Conservation (phyloP, 2,113 vertebrate species). For the Glareola pratincola region DNA sequence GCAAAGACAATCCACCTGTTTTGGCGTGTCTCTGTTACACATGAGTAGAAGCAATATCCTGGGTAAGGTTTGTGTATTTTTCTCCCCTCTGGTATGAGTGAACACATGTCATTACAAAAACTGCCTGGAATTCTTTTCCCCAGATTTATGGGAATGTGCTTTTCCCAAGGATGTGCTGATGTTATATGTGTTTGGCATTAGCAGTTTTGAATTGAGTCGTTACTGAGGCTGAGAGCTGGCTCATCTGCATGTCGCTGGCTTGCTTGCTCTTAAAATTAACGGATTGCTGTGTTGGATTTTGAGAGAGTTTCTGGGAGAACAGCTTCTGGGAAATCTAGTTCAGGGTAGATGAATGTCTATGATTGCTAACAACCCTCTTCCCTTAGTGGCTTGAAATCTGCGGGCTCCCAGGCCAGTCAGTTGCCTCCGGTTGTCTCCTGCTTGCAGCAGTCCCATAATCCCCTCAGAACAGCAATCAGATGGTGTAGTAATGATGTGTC, state of each 20-base stretch:
- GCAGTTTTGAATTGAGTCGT: not conserved
- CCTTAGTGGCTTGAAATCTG: not conserved
- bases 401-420: not conserved
- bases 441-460: not conserved
- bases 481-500: not conserved
- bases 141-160: not conserved
- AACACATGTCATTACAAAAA: not conserved
- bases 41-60: not conserved
- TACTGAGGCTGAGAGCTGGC: not conserved
- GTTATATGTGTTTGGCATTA: not conserved
- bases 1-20: not conserved
- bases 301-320: not conserved
- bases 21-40: not conserved
- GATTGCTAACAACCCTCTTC: not conserved
- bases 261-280: not conserved
- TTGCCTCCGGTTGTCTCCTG: not conserved
- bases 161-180: not conserved
- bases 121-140: not conserved
- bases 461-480: not conserved
- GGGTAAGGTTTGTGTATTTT: not conserved
- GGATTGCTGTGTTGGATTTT: not conserved
- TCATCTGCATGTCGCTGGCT: not conserved
- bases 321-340: conserved; percentile 25
- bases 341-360: not conserved
- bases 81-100: not conserved